phyloP scores from a whole-genome alignment of 1,140 invertebrate genomes.

The Cataglyphis hispanica region DNA sequence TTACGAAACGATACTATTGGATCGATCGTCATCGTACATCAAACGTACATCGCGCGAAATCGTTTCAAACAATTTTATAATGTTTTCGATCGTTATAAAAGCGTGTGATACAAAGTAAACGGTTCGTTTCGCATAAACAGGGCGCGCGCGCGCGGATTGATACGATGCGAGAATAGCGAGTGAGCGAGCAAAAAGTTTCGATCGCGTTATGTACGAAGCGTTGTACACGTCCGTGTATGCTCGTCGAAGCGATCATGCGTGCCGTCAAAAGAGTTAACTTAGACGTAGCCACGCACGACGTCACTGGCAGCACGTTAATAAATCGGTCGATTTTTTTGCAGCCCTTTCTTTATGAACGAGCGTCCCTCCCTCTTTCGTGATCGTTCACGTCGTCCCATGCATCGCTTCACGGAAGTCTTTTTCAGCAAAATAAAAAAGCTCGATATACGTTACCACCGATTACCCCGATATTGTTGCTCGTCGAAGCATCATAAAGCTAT shows the following conservation, averaged over 20 bases:
- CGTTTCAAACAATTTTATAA: constrained; percentile 24
- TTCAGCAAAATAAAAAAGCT: constrained; percentile 59
- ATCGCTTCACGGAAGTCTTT: constrained; percentile 57
- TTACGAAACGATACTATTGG: background rate
- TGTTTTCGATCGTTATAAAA: constrained; percentile 23
- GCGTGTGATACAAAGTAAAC: constrained; percentile 17
- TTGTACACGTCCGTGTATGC: constrained; percentile 28
- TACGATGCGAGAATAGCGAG: constrained; percentile 57
- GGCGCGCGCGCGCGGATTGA: constrained; percentile 49
- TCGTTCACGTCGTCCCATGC: constrained; percentile 3
- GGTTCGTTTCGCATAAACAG: constrained; percentile 60
- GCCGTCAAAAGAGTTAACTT: constrained; percentile 63
- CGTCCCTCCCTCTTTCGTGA: background rate
- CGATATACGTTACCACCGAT: constrained; percentile 46
- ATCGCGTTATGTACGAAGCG: constrained; percentile 25
- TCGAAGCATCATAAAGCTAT: constrained; percentile 53
- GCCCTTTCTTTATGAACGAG: constrained; percentile 43
- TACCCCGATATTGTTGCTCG: constrained; percentile 54
- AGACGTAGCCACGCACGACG: constrained; percentile 59
- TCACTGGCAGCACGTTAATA: constrained; percentile 55
- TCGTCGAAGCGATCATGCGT: constrained; percentile 55
- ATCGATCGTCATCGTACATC: constrained; percentile 9
- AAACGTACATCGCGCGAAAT: constrained; percentile 7
- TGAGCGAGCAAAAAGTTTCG: constrained; percentile 56
- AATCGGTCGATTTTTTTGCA: constrained; percentile 61